Conservation (phyloP, 2,797 vertebrate species). For the Merluccius polli region DNA sequence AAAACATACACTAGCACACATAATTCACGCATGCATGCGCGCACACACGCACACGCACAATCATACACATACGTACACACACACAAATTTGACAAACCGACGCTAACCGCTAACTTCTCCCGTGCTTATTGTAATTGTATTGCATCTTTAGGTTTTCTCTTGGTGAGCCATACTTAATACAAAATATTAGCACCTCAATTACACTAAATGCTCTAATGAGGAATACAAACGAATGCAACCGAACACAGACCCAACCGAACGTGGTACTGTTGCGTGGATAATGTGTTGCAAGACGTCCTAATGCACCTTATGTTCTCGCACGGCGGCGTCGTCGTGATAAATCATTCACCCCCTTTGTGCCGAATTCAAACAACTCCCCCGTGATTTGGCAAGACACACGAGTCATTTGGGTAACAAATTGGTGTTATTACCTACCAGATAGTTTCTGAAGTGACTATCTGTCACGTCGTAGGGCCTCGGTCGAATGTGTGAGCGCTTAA, state of each 20-base stretch:
- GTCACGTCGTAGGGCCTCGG: slow-evolving; percentile 31
- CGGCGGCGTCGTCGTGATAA: slow-evolving; percentile 25
- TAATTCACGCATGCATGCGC: not conserved
- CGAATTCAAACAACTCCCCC: slow-evolving; percentile 46
- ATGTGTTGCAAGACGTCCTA: not conserved
- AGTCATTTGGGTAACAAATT: slow-evolving; percentile 71
- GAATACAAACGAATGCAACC: not conserved
- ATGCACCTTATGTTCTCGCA: not conserved
- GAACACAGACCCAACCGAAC: not conserved
- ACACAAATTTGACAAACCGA: not conserved
- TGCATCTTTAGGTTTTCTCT: not conserved
- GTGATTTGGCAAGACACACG: slow-evolving; percentile 46
- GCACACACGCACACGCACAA: not conserved
- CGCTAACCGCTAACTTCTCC: not conserved
- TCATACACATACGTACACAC: not conserved
- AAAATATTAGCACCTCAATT: not conserved
- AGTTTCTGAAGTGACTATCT: slow-evolving; percentile 60
- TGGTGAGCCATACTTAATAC: not conserved
- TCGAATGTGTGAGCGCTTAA: not conserved
- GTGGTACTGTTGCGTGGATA: not conserved
- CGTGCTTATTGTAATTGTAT: not conserved
- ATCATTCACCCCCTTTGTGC: slow-evolving; percentile 38
- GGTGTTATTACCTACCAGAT: slow-evolving; percentile 61
- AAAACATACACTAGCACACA: not conserved
- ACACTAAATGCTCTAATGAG: not conserved